A percentile compares a stretch with the other conserved stretches of the same genome.
Evolutionary conservation across 2,888 invertebrate species (phyloP).

Genomic region (Lasioglossum zephyrum): DNA sequence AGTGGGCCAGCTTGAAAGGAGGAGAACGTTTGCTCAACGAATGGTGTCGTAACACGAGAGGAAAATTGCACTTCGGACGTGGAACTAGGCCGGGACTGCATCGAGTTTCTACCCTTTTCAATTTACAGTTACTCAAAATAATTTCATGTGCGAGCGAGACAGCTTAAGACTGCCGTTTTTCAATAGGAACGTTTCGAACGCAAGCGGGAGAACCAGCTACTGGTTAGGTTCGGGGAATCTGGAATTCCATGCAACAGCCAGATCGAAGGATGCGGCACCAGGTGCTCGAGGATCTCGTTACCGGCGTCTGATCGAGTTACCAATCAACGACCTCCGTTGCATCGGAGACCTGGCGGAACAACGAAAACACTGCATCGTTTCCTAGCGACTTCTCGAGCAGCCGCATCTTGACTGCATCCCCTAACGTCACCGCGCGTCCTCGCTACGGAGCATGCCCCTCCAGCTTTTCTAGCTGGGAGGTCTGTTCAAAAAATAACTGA

Average conservation of each 20-base stretch:
- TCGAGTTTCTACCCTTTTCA: background rate
- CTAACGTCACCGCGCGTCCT: background rate
- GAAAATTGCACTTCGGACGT: background rate
- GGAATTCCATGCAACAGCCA: background rate
- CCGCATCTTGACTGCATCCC: background rate
- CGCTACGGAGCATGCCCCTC: background rate
- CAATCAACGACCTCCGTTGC: conserved; percentile 5
- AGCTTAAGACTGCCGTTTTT: background rate
- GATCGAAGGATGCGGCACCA: background rate
- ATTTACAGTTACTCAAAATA: background rate
- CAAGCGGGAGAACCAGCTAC: background rate
- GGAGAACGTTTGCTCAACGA: background rate
- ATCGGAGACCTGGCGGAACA: background rate
- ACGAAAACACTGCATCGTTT: background rate
- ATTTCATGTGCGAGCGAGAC: too few species aligned
- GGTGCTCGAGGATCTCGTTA: background rate
- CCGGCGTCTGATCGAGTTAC: conserved; percentile 5
- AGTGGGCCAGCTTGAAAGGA: background rate
- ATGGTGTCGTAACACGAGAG: background rate
- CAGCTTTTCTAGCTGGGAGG: background rate
- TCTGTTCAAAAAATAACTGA: background rate
- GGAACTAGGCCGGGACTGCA: conserved; percentile 2
- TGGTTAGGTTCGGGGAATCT: background rate
- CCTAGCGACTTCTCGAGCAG: background rate
- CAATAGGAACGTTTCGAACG: background rate